A percentile compares a stretch with the other conserved stretches of the same genome.
These are phyloP conservation scores for Siphamia tubifer DNA, from an alignment of 2,113 vertebrate genomes.

Conservation along the genomic window DNA sequence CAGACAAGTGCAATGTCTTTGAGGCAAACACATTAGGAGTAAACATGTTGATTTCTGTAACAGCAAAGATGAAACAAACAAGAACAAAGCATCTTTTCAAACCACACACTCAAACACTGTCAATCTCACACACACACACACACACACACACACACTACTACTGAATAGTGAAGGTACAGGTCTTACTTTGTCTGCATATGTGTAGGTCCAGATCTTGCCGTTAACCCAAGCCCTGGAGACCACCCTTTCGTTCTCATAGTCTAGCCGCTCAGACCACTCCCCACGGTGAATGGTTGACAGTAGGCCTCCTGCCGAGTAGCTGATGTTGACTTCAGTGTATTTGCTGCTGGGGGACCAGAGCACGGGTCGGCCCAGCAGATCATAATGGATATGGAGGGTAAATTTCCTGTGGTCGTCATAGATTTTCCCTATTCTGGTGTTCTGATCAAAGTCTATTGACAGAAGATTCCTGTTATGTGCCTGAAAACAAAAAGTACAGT, in stretches of 20 bases:
- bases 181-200: conserved; percentile 92
- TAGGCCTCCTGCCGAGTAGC: conserved; percentile 88
- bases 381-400: conserved; percentile 94
- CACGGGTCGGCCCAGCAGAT: conserved; percentile 88
- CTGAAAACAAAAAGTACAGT: conserved; percentile 67
- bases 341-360: conserved; percentile 96
- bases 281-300: conserved; percentile 92
- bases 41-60: background rate
- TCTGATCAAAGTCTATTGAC: conserved; percentile 96
- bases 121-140: background rate
- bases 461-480: conserved; percentile 97
- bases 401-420: conserved; percentile 99
- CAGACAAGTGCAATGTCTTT: background rate
- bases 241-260: conserved; percentile 94
- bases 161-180: background rate
- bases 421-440: conserved; percentile 94
- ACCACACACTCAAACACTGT: background rate
- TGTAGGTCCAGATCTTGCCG: conserved; percentile 99
- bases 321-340: conserved; percentile 96
- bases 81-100: background rate
- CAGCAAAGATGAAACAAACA: background rate
- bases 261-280: conserved; percentile 93
- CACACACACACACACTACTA: background rate
- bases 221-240: conserved; percentile 95
- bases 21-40: background rate